Base-by-base conservation (phyloP, 2,113 vertebrate genomes). In the Ictidomys tridecemlineatus region DNA sequence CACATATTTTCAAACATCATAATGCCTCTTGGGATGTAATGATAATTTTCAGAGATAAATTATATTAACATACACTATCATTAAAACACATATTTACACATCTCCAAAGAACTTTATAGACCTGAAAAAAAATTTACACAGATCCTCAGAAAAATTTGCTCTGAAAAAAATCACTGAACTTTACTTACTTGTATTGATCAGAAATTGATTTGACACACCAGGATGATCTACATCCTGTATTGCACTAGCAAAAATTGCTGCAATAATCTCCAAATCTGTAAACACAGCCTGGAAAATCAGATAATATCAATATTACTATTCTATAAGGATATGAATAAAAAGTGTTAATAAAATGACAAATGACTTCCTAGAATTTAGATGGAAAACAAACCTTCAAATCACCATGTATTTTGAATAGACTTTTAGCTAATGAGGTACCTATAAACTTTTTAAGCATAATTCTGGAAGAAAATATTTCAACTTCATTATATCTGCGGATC, bases 201-300 rank as follows among this genome's bases (percentile, higher is more conserved):
- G 99, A 98, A 99, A 99, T 98, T 99, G 99, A 98, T 99, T 99
- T 96, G 99, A 99, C 98, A 99, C 99, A 34, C 99, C 99, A 69
- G 99, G 99, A 98, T 99, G 99, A 98, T 99, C 99, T 45, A 99
- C 99, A 80, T 99, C 99, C 65, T 99, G 99, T 98, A 99, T 99
- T 96, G 99, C 99, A 99, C 99, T 99, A 97, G 99, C 99, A 98
- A 99, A 99, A 98, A 99, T 99, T 99, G 99, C 99, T 98, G 99
- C 99, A 97, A 99, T 99, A 98, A 99, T 99, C 98, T 99, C 99
- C 92, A 99, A 98, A 98, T 99, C 99, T 95, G 99, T 99, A 98
- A 99, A 99, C 96, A 99, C 99, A 8, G 99, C 99, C 99, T 99
- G 96, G 79, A 98, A 97, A 96, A 70, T 80, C 13, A 98, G 28